Evolutionary conservation across 2,797 vertebrate genomes (phyloP), one percentile per base, ranked within the genome.

Genomic region (Ceyx erithaca): DNA sequence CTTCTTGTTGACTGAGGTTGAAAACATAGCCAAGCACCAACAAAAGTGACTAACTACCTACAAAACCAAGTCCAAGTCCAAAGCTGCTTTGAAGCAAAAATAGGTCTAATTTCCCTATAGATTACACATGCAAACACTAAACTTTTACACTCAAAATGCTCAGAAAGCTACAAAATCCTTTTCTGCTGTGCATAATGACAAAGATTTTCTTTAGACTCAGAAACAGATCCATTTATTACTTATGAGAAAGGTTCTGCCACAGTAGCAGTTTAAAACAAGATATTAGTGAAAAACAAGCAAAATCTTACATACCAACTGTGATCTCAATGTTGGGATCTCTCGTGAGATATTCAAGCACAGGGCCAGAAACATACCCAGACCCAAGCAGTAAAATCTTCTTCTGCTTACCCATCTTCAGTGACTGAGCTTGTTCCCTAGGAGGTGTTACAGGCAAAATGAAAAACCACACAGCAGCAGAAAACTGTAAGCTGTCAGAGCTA

Each of bases 291-390:
- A 81, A 94, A 22, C 18, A 89, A 86, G 57, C 5, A 11, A 88
- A 80, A 19, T 69, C 16, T 89, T 92, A 97, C 98, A 95, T 98
- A 99, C 99, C 99, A 92, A 99, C 98, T 61, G 99, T 99, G 95
- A 99, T 97, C 96, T 98, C 98, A 35, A 97, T 96, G 43, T 76
- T 97, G 77, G 97, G 80, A 81, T 99, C 98, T 49, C 99, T 98
- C 51, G 98, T 99, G 91, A 99, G 97, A 93, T 99, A 99, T 88
- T 99, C 98, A 43, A 99, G 96, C 7, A 99, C 98, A 18, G 99
- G 99, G 30, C 97, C 98, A 28, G 99, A 99, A 76, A 99, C 99
- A 14, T 99, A 99, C 26, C 99, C 99, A 20, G 99, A 98, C 31
- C 99, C 99, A 4, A 99, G 98, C 94, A 99, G 89, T 89, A 99